Evolutionary conservation across 2,113 vertebrate genomes (phyloP).

Genomic region (Lepidothrix coronata): DNA sequence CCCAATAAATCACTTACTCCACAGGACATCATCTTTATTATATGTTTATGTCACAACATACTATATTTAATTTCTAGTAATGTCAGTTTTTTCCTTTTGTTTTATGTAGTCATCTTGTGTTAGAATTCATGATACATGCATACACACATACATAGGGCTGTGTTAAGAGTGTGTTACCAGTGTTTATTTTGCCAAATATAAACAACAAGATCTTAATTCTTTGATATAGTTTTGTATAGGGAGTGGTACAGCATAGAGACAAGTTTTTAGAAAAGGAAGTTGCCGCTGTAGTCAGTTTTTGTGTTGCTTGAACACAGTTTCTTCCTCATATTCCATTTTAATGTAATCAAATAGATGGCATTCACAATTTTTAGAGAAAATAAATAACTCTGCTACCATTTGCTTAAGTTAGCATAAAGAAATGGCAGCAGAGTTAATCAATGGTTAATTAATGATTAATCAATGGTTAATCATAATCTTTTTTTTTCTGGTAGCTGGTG

Average conservation of each 20-base stretch:
- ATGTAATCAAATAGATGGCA: background rate
- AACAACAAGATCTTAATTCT: background rate
- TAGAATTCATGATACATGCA: background rate
- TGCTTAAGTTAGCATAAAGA: background rate
- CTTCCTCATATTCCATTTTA: background rate
- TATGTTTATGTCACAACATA: background rate
- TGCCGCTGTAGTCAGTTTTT: background rate
- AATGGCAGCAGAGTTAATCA: background rate
- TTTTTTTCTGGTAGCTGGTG: background rate
- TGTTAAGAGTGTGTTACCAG: background rate
- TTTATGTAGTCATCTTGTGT: background rate
- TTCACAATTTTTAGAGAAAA: background rate
- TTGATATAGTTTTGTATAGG: background rate
- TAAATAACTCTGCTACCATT: background rate
- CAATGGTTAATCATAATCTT: background rate
- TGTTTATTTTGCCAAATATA: background rate
- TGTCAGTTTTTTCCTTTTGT: background rate
- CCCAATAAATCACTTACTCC: background rate
- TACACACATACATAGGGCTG: too few relatives aligned
- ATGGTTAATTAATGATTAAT: background rate
- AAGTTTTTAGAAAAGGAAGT: background rate
- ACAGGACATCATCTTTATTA: background rate
- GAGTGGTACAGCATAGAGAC: background rate
- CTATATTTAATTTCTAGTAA: background rate
- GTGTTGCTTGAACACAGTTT: background rate